Percentiles rank a stretch among this genome's conserved stretches.
Conservation (phyloP, 1,140 invertebrate genomes). For the Brachionus plicatilis region DNA sequence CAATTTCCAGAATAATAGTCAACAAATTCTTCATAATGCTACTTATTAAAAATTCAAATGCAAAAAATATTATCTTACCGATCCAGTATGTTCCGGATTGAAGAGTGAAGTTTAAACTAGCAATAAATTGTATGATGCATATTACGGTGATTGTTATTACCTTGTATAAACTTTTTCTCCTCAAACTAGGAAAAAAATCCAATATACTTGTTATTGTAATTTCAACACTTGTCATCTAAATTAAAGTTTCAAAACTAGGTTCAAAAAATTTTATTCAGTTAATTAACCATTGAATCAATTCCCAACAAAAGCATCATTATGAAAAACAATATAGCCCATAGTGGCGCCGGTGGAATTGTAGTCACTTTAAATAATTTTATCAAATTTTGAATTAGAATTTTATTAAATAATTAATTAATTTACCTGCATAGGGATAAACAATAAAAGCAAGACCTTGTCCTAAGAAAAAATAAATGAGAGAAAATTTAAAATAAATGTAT, state of each 20-base stretch:
- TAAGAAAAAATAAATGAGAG: background rate
- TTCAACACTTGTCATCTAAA: conserved; percentile 69
- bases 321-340: conserved; percentile 43
- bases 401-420: background rate
- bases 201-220: conserved; percentile 67
- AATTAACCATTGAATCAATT: conserved; percentile 39
- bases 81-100: conserved; percentile 33
- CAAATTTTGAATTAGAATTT: no score
- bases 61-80: background rate
- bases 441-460: conserved; percentile 43
- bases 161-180: conserved; percentile 52
- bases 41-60: background rate
- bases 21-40: background rate
- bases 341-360: conserved; percentile 40
- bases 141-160: conserved; percentile 60
- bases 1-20: conserved; percentile 35
- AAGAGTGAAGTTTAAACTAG: conserved; percentile 66
- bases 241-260: background rate
- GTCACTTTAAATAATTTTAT: background rate
- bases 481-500: no score
- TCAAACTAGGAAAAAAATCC: conserved; percentile 62
- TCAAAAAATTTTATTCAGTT: no score
- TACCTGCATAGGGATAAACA: conserved; percentile 42
- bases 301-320: conserved; percentile 43
- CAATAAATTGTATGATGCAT: conserved; percentile 61